phyloP scores from a whole-genome alignment of 2,113 vertebrate species.

The Cairina moschata region DNA sequence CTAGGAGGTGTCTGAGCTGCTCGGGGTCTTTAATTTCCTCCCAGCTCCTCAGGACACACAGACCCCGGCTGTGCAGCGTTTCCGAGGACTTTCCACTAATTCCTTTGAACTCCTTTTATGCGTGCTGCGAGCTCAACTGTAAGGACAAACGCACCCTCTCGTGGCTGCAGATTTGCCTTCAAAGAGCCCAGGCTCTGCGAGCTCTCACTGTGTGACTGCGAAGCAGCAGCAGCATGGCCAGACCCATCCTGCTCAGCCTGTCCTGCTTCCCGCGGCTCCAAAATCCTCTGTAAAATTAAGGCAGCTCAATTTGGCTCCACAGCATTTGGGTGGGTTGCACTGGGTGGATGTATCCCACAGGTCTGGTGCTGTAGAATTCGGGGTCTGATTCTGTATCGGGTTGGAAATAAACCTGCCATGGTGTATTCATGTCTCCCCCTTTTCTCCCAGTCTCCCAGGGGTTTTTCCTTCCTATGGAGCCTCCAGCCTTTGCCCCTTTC shows the following conservation, averaged over 20 bases:
- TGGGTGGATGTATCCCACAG: neutral
- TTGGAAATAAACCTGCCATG: neutral
- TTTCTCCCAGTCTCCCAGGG: neutral
- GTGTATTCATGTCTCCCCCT: too few relatives aligned
- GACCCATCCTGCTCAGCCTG: accelerated
- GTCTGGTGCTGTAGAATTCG: neutral
- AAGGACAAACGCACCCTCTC: neutral
- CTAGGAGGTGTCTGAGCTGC: neutral
- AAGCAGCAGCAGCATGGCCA: accelerated
- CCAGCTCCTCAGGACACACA: neutral
- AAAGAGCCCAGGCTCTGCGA: neutral
- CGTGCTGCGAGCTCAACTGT: neutral
- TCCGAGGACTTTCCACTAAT: neutral
- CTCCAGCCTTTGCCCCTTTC: neutral
- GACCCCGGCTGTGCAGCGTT: accelerated
- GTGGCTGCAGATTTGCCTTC: neutral
- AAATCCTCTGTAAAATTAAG: neutral
- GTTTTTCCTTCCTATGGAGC: neutral
- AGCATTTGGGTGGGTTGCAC: neutral
- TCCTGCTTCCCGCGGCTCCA: accelerated
- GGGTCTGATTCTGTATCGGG: neutral
- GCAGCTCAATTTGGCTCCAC: accelerated
- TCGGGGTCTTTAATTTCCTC: neutral
- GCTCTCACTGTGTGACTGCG: neutral
- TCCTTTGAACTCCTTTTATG: accelerated